Base-by-base conservation (phyloP, 1,140 invertebrate genomes). In the Eciton burchellii region DNA sequence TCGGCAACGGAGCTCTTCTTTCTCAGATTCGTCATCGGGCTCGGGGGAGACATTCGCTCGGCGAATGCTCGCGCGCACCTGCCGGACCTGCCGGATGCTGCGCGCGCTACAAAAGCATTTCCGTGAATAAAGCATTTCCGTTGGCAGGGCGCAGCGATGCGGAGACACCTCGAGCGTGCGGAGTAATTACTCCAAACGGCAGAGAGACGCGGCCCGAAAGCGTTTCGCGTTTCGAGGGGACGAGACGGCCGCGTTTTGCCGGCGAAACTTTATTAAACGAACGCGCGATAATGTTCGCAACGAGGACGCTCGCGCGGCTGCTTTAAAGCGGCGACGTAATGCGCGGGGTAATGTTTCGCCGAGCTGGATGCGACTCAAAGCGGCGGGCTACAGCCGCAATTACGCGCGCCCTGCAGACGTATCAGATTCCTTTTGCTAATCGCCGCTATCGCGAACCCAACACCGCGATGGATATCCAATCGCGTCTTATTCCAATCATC, bases 111-210 rank as follows among this genome's bases (percentile, higher is more conserved):
- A 79, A 49, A 57, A 70, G 21, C 49, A 45, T 79, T n/a, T 79
- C 74, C 35, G 74, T 79, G 68, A 79, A 79, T 79, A n/a, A n/a
- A n/a, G n/a, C n/a, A n/a, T n/a, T n/a, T n/a, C n/a, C n/a, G n/a
- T n/a, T n/a, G n/a, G n/a, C n/a, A n/a, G n/a, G n/a, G n/a, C 74
- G 74, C 56, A 70, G 56, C 52, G 63, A 47, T 29, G 66, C 54
- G 68, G 77, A 73, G 68, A 81, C 77, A 73, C 73, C 77, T 71
- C 77, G 52, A 73, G 68, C 73, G 54, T 73, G 77, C 14, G 54
- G 77, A 71, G 68, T 81, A 81, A 81, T 81, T 81, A 81, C 45
- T 81, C 68, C 60, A 81, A 81, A 81, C 73, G 68, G 77, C 73
- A 35, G 56, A 68, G 74, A 79, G n/a, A n/a, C n/a, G n/a, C 74